phyloP scores from a whole-genome alignment of 2,888 invertebrate species.

The Orchesella flavescens region DNA sequence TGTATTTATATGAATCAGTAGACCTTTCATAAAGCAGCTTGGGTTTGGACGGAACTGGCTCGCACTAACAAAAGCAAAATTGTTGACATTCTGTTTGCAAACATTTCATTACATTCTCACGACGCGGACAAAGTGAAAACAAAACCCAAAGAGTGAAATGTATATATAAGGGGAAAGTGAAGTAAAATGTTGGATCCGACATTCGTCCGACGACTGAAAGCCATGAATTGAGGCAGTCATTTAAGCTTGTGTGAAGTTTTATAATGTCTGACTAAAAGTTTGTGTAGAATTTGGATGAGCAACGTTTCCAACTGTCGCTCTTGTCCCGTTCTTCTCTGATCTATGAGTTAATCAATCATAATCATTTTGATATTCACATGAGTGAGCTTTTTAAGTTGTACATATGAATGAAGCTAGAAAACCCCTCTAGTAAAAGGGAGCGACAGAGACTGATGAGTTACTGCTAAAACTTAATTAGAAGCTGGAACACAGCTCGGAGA shows the following conservation, averaged over 20 bases:
- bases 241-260: too few species aligned
- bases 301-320: background rate
- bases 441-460: constrained; percentile 36
- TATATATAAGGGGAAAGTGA: background rate
- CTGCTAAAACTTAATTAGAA: constrained; percentile 28
- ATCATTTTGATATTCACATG: constrained; percentile 42
- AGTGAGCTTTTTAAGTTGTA: constrained; percentile 5
- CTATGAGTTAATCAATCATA: constrained; percentile 54
- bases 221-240: too few species aligned
- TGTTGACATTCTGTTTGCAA: constrained; percentile 10
- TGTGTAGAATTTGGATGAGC: background rate
- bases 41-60: background rate
- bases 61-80: background rate
- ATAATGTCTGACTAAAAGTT: too few species aligned
- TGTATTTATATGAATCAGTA: background rate
- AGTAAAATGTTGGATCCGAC: background rate
- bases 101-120: constrained; percentile 9
- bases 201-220: too few species aligned
- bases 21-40: background rate
- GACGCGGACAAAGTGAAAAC: background rate
- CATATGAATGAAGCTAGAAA: background rate
- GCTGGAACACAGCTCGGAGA: background rate
- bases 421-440: background rate
- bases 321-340: constrained; percentile 4
- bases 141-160: background rate